Conservation (phyloP, 2,888 invertebrate species). For the Plagiodera versicolora region DNA sequence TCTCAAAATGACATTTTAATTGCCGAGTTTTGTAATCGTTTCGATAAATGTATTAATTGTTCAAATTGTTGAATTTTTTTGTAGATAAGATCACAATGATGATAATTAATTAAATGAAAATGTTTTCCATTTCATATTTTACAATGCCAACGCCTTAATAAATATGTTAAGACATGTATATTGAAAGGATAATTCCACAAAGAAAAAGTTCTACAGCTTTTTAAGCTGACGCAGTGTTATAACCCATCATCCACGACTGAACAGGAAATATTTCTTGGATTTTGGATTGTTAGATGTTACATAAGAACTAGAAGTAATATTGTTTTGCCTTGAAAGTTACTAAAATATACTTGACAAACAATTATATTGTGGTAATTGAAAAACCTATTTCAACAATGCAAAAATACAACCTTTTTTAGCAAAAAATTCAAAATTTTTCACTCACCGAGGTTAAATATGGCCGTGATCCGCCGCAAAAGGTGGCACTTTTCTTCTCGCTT, state of each 20-base stretch:
- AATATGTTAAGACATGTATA: too few species aligned
- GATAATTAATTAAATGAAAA: too few species aligned
- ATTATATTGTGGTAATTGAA: neutral
- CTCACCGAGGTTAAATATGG: slow-evolving; percentile 27
- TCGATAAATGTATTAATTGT: neutral
- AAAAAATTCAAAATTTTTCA: slow-evolving; percentile 14
- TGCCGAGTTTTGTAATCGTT: neutral
- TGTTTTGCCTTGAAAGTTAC: neutral
- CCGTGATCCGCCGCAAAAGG: slow-evolving; percentile 28
- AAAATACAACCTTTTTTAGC: neutral
- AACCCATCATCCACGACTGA: too few species aligned
- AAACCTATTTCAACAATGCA: neutral
- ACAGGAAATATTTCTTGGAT: too few species aligned
- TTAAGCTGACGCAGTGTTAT: too few species aligned
- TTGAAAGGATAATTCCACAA: too few species aligned
- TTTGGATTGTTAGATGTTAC: neutral
- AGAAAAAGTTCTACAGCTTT: too few species aligned
- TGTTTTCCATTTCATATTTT: too few species aligned
- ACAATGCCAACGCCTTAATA: too few species aligned
- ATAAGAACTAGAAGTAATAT: neutral
- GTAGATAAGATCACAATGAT: too few species aligned
- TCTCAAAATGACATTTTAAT: neutral
- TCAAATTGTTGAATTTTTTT: too few species aligned
- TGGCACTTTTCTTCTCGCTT: neutral
- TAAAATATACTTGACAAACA: too few species aligned